A percentile compares a stretch with the other conserved stretches of the same genome.
These are phyloP conservation scores for Pelvicachromis taeniatus DNA, from an alignment of 2,113 vertebrate species.

Conservation along the genomic window DNA sequence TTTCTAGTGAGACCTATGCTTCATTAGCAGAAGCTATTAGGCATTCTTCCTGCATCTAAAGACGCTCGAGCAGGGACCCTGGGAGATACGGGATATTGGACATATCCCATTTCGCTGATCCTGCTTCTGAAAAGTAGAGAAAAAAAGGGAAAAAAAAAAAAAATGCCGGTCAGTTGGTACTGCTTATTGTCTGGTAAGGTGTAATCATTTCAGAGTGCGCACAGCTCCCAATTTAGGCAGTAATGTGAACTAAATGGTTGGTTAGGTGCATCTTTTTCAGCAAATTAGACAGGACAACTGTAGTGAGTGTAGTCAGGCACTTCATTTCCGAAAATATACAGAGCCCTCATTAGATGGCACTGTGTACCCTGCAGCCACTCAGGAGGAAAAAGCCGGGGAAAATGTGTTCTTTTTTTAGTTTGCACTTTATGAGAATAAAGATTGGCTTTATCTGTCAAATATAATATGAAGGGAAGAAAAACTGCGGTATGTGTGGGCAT, in stretches of 20 bases:
- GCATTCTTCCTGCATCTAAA: neutral
- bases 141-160: neutral
- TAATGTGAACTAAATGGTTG: conserved; percentile 10
- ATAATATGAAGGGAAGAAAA: conserved; percentile 22
- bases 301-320: neutral
- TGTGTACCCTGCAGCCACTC: conserved; percentile 30
- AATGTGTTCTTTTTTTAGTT: neutral
- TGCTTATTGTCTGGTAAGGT: neutral
- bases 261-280: conserved; percentile 20
- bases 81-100: neutral
- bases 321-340: conserved; percentile 28
- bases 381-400: neutral
- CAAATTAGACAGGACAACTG: conserved; percentile 28
- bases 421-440: conserved; percentile 57
- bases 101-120: neutral
- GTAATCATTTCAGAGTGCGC: conserved; percentile 4
- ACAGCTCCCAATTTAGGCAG: neutral
- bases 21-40: conserved; percentile 17
- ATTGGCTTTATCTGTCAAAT: conserved; percentile 56
- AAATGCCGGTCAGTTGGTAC: neutral
- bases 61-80: neutral
- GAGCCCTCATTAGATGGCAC: conserved; percentile 57
- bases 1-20: conserved; percentile 23
- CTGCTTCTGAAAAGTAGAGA: neutral
- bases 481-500: conserved; percentile 17